Base-by-base conservation (phyloP, 2,113 vertebrate species). In the Piliocolobus tephrosceles region DNA sequence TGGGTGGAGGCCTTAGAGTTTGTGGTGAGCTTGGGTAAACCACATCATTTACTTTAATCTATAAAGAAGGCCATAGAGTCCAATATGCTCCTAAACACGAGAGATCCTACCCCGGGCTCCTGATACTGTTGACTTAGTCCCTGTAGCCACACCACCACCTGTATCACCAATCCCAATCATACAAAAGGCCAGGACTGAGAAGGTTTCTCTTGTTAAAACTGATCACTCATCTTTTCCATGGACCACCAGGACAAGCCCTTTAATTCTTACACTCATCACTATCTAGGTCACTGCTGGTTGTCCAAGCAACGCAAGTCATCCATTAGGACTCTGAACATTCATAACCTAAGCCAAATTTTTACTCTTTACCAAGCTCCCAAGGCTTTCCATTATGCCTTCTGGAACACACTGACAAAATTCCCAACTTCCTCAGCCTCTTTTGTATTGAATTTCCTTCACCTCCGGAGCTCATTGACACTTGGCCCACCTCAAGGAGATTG, bases 31-130 rank as follows among this genome's bases (percentile, higher is more conserved):
- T 40, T n/a, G 14, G 20, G 22, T 12, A 89, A 82, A 30, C 10
- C 12, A 45, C 14, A 12, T 6, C 40, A 91, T 20, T 58, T 38
- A 68, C 11, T 50, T 79, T 6, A 12, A 17, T 47, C 55, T 57
- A 23, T 8, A 52, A 90, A 92, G 45, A 45, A 27, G 50, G 8
- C 50, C 13, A 16, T 13, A 25, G 18, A 22, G 13, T 10, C 14
- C 50, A 58, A 2, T 61, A 6, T 45, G 17, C 23, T 32, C 32
- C n/a, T 73, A 61, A 79, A 61, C 20, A 35, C 45, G n/a, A 87
- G 5, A 5, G 2, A 5, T 20, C 30, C 32, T 7, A 30, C 6
- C 17, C 10, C 9, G n/a, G 3, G 3, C 3, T 17, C 38, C 35
- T 25, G 14, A 6, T 70, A 1, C 6, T 83, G 12, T 25, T 52